These are phyloP conservation scores for Luidia sarsii DNA, from an alignment of 53 echinoderm and acorn worm genomes.

Conservation along the genomic window DNA sequence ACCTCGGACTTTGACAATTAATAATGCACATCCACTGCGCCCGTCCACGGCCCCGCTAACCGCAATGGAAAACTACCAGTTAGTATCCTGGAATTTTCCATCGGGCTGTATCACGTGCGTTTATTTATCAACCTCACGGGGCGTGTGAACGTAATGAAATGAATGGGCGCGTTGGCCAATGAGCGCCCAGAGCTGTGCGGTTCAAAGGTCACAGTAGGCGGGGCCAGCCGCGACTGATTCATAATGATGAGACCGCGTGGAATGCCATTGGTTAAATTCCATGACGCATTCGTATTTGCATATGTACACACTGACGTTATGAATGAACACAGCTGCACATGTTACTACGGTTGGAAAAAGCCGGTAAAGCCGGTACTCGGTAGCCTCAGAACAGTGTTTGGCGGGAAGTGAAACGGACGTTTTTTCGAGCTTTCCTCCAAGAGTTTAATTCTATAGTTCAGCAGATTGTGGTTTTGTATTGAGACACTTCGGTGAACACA, in stretches of 20 bases:
- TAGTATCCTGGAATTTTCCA: neutral
- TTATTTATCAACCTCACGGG: neutral
- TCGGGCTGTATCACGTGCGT: neutral
- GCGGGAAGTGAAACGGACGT: slow-evolving; percentile 1
- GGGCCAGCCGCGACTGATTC: neutral
- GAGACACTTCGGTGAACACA: too few relatives aligned
- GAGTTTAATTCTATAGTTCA: too few relatives aligned
- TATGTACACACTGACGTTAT: neutral
- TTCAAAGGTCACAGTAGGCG: neutral
- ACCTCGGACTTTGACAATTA: too few relatives aligned
- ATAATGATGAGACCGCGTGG: neutral
- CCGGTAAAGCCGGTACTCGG: too few relatives aligned
- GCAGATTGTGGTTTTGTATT: too few relatives aligned
- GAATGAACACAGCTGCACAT: slow-evolving; percentile 4
- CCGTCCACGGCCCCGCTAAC: neutral
- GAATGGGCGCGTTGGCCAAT: neutral
- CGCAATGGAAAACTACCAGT: slow-evolving; percentile 19
- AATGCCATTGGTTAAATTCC: neutral
- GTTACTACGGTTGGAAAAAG: neutral
- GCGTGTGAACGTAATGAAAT: neutral
- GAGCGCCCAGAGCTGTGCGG: neutral
- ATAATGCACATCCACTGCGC: too few relatives aligned
- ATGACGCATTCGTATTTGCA: slow-evolving; percentile 4
- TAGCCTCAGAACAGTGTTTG: neutral
- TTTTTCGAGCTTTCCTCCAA: neutral